Percentiles rank a stretch among this genome's conserved stretches.
Conservation (phyloP, 1,140 invertebrate species). For the Globodera rostochiensis region DNA sequence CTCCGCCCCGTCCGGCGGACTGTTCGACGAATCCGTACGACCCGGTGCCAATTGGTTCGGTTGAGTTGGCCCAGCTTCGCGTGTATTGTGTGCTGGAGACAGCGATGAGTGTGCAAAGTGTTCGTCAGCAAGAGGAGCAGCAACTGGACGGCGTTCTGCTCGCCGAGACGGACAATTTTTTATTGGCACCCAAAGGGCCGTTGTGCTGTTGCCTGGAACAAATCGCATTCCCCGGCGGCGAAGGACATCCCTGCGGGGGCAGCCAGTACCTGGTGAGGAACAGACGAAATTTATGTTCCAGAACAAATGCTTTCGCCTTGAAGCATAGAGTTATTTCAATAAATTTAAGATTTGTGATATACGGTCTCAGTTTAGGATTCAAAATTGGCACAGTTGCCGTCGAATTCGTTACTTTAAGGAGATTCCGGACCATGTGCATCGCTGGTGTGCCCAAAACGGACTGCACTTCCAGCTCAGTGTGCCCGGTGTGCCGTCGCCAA, state of each 20-base stretch:
- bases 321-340: too few relatives aligned
- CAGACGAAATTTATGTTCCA: constrained; percentile 8
- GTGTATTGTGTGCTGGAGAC: constrained; percentile 62
- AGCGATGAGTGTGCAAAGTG: constrained; percentile 57
- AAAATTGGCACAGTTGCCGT: background rate
- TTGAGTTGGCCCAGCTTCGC: constrained; percentile 34
- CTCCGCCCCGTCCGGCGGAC: background rate
- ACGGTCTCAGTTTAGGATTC: too few relatives aligned
- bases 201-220: constrained; percentile 62
- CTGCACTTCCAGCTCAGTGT: constrained; percentile 54
- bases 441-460: constrained; percentile 62
- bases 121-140: constrained; percentile 51
- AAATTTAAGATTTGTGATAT: too few relatives aligned
- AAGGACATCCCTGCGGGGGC: constrained; percentile 34
- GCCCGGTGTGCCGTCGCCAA: constrained; percentile 1
- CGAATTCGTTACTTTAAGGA: constrained; percentile 41
- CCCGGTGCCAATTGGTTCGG: background rate
- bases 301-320: too few relatives aligned
- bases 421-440: constrained; percentile 56
- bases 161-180: constrained; percentile 53
- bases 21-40: background rate
- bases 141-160: constrained; percentile 45
- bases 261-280: constrained; percentile 47
- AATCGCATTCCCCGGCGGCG: constrained; percentile 36
- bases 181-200: constrained; percentile 49